A percentile compares a stretch with the other conserved stretches of the same genome.
These are phyloP conservation scores for Chloromyia formosa DNA, from an alignment of 2,888 invertebrate genomes.

Conservation along the genomic window DNA sequence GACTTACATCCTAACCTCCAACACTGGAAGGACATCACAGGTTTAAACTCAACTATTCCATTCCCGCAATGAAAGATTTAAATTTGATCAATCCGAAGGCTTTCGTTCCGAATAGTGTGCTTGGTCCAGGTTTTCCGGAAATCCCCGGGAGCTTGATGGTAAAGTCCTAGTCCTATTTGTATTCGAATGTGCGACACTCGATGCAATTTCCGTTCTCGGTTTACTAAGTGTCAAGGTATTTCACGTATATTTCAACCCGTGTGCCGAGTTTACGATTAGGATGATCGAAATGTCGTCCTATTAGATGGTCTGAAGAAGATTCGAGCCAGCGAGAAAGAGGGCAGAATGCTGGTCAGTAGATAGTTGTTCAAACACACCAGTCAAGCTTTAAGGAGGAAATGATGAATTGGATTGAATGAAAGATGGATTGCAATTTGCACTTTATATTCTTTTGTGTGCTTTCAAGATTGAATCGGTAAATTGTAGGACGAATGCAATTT, in stretches of 20 bases:
- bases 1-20: neutral
- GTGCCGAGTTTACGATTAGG: slow-evolving; percentile 16
- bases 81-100: slow-evolving; percentile 40
- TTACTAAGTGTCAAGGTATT: slow-evolving; percentile 38
- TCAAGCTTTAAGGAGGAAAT: neutral
- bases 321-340: too few relatives aligned
- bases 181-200: slow-evolving; percentile 27
- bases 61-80: slow-evolving; percentile 33
- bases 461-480: slow-evolving; percentile 4
- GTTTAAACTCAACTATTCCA: neutral
- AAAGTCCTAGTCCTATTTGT: slow-evolving; percentile 1
- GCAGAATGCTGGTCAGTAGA: neutral
- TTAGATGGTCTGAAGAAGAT: neutral
- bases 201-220: slow-evolving; percentile 41
- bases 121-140: neutral
- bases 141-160: neutral
- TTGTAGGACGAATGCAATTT: too few relatives aligned
- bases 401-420: slow-evolving; percentile 27
- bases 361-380: too few relatives aligned
- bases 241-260: neutral
- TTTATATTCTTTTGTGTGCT: slow-evolving; percentile 5
- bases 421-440: slow-evolving; percentile 36
- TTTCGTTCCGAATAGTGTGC: slow-evolving; percentile 5
- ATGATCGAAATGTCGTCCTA: slow-evolving; percentile 35
- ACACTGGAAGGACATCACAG: neutral